These are phyloP conservation scores for Indicator maculatus DNA, from an alignment of 2,113 vertebrate species.

Conservation along the genomic window DNA sequence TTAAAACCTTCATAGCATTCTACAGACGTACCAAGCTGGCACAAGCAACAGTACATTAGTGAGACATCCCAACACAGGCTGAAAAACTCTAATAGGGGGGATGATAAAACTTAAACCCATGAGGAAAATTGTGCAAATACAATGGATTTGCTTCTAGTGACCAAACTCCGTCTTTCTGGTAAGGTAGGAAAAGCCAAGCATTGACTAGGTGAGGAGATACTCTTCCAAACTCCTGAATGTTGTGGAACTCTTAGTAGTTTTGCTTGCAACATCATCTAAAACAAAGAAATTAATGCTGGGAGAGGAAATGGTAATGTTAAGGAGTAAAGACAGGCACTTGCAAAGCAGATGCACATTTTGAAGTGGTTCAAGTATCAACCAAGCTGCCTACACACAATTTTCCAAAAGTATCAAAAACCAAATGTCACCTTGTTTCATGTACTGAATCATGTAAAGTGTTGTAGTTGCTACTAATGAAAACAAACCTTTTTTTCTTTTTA, in stretches of 20 bases:
- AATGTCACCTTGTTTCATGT: not conserved
- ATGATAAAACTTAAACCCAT: not conserved
- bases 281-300: not conserved
- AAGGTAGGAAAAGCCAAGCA: not conserved
- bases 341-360: not conserved
- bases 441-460: not conserved
- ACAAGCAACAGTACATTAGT: not conserved
- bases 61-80: not conserved
- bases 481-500: not conserved
- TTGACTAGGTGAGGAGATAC: not conserved
- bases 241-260: fast-evolving
- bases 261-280: not conserved
- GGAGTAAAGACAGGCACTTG: not conserved
- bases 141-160: not conserved
- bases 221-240: not conserved
- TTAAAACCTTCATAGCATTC: not conserved
- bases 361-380: not conserved
- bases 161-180: no score
- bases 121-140: fast-evolving
- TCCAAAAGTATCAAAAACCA: not conserved
- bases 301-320: not conserved
- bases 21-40: not conserved
- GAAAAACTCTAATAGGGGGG: not conserved
- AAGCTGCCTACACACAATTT: not conserved
- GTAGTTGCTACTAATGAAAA: not conserved